Percentiles rank a stretch among this genome's conserved stretches.
Conservation (phyloP, 2,888 invertebrate species). For the Oeneis ivallda region DNA sequence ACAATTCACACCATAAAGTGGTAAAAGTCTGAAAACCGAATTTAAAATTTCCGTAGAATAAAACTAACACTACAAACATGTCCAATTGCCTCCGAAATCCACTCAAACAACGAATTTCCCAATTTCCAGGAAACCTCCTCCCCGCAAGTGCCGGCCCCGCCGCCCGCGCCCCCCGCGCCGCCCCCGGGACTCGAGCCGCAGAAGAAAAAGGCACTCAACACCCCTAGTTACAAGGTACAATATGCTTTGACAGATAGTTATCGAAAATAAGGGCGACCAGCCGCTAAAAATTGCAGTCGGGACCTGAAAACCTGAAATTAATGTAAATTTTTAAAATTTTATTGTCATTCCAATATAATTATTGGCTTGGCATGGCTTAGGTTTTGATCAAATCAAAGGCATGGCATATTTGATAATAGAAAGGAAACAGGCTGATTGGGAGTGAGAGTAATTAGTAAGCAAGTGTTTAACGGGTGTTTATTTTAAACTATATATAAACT, state of each 20-base stretch:
- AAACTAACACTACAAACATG: constrained; percentile 30
- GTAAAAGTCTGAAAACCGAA: constrained; percentile 16
- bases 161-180: constrained; percentile 71
- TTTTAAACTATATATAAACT: too few species aligned
- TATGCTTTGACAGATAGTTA: constrained; percentile 9
- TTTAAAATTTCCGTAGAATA: constrained; percentile 28
- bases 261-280: constrained; percentile 10
- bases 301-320: too few species aligned
- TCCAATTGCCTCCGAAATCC: constrained; percentile 26
- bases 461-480: too few species aligned
- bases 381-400: too few species aligned
- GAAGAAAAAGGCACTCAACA: constrained; percentile 88
- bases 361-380: too few species aligned
- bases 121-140: constrained; percentile 74
- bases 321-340: too few species aligned
- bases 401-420: too few species aligned
- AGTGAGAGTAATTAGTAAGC: too few species aligned
- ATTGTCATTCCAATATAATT: too few species aligned
- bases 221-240: constrained; percentile 84
- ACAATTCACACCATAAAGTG: constrained; percentile 8
- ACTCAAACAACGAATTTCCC: constrained; percentile 36
- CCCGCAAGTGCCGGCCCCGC: constrained; percentile 77
- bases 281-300: not conserved
- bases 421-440: too few species aligned
- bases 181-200: constrained; percentile 75